phyloP scores from a whole-genome alignment of 2,113 vertebrate genomes.

The Nycticorax nycticorax region DNA sequence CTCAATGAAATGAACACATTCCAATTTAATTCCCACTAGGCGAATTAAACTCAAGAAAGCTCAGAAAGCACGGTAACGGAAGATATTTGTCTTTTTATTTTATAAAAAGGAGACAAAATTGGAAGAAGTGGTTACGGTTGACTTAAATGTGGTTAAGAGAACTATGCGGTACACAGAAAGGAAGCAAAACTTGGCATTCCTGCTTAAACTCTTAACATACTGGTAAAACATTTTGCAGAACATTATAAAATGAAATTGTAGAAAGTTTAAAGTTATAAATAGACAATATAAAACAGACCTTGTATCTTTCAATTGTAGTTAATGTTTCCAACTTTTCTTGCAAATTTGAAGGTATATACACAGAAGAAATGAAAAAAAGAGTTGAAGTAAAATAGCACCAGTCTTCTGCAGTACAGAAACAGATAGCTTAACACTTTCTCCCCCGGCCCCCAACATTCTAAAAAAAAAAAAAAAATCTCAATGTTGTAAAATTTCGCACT shows the following conservation, averaged over 20 bases:
- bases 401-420: neutral
- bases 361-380: neutral
- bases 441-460: too few species aligned
- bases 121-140: neutral
- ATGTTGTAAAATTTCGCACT: neutral
- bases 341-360: neutral
- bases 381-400: constrained; percentile 23
- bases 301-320: neutral
- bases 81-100: neutral
- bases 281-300: neutral
- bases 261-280: neutral
- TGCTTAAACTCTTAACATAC: neutral
- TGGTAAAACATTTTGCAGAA: neutral
- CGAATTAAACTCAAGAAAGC: neutral
- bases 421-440: neutral
- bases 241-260: neutral
- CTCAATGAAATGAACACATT: neutral
- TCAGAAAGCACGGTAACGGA: neutral
- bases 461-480: neutral
- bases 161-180: neutral
- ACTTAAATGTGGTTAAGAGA: neutral
- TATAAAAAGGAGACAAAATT: neutral
- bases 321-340: neutral
- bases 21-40: neutral
- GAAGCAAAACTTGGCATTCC: neutral